Base-by-base conservation (phyloP, 2,113 vertebrate genomes). In the Amblyornis subalaris region DNA sequence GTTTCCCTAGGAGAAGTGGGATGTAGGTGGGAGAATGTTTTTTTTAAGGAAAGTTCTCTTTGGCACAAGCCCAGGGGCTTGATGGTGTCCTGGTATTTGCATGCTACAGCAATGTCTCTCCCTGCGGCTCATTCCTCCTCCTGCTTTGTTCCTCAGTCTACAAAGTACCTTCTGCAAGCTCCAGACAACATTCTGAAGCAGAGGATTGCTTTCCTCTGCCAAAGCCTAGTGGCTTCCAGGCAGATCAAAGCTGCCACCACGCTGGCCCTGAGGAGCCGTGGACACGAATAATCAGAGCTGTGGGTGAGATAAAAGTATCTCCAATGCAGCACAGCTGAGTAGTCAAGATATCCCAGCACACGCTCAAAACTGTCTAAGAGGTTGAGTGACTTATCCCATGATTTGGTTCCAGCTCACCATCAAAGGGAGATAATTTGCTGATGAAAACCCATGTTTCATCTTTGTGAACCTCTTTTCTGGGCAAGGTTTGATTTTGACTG, bases 181-280 rank as follows among this genome's bases (percentile, higher is more conserved):
- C 51, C 69, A 89, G 90, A 77, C 51, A 88, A n/a, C 88, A 71
- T 64, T 74, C 65, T 86, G 73, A 79, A 47, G 51, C 10, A 74
- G 36, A 38, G 29, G 53, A 80, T 1, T 83, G 47, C 36, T 94
- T 81, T 74, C 69, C 85, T 71, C 60, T 94, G 90, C 94, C 88
- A 96, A 93, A 50, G 48, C 44, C 60, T 18, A 28, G 44, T 51
- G 65, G 73, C 69, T 88, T 92, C 61, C 81, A 90, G 66, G 74
- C 70, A 89, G 93, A 92, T 92, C 87, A 94, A 96, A 94, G 88
- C 67, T 75, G 29, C 45, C 82, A 85, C 16, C n/a, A 65, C 4
- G 0, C 35, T 33, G 57, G 36, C 54, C 47, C 74, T 25, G 60
- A 88, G 72, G 33, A 85, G 78, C 66, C 0, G 4, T 45, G 74